These are phyloP conservation scores for Formica exsecta DNA, from an alignment of 1,140 invertebrate species.

Conservation along the genomic window DNA sequence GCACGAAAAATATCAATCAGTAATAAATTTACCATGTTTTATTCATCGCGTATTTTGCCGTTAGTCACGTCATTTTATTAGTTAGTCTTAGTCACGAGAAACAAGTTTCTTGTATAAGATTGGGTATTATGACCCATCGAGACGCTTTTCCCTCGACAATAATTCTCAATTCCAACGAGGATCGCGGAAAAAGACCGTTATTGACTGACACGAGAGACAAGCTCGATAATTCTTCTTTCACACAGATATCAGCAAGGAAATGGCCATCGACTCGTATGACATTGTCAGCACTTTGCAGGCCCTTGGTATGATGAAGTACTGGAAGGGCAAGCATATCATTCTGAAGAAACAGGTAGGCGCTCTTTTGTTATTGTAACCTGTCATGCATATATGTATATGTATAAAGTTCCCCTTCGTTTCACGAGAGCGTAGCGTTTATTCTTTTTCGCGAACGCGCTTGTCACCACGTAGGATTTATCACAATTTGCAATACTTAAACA, in stretches of 20 bases:
- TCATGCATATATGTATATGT: not conserved
- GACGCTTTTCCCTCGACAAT: slow-evolving; percentile 8
- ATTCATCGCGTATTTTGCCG: not conserved
- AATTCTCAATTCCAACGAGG: not conserved
- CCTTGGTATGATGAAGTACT: slow-evolving; percentile 99
- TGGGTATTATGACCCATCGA: not conserved
- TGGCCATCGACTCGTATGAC: slow-evolving; percentile 98
- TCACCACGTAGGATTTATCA: slow-evolving; percentile 32
- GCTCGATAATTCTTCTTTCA: slow-evolving; percentile 71
- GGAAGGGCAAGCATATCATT: slow-evolving; percentile 99
- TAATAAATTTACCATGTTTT: slow-evolving; percentile 17
- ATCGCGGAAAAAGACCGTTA: not conserved
- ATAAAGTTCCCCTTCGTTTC: slow-evolving; percentile 5
- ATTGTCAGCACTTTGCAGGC: slow-evolving; percentile 99
- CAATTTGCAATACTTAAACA: not conserved
- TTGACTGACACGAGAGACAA: not conserved
- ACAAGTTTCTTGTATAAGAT: slow-evolving; percentile 17
- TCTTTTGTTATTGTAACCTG: slow-evolving; percentile 45
- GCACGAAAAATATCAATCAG: slow-evolving; percentile 10
- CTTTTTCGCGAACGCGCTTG: not conserved
- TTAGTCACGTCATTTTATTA: slow-evolving; percentile 8
- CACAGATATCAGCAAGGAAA: slow-evolving; percentile 94
- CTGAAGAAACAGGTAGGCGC: slow-evolving; percentile 94
- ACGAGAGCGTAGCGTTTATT: slow-evolving; percentile 37
- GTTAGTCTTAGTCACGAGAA: not conserved